Conservation (phyloP, 2,888 invertebrate genomes). For the Ornithoptera alexandrae region DNA sequence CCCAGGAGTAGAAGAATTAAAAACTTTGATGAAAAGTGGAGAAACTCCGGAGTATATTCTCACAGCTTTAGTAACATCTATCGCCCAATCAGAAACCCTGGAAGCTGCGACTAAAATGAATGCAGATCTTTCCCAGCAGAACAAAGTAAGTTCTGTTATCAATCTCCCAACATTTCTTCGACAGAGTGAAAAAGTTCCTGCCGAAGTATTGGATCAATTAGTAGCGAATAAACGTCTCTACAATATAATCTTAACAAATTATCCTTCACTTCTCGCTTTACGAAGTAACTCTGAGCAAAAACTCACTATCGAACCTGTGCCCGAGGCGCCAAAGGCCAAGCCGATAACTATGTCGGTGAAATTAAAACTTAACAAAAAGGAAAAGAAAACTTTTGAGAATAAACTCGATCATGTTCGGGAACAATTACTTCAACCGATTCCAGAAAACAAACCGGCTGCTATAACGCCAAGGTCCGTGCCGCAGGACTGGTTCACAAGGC, state of each 20-base stretch:
- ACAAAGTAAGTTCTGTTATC: slow-evolving; percentile 83
- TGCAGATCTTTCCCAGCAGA: slow-evolving; percentile 62
- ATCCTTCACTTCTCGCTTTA: slow-evolving; percentile 83
- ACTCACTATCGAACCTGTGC: slow-evolving; percentile 60
- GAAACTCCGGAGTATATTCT: slow-evolving; percentile 84
- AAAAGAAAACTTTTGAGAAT: slow-evolving; percentile 64
- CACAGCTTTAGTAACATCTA: slow-evolving; percentile 81
- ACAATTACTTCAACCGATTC: slow-evolving; percentile 68
- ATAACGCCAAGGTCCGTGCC: slow-evolving; percentile 52
- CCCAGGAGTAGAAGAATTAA: slow-evolving; percentile 83
- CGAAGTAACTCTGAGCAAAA: slow-evolving; percentile 83
- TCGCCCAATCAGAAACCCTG: slow-evolving; percentile 73
- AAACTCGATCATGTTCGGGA: slow-evolving; percentile 66
- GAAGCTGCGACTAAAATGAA: slow-evolving; percentile 72
- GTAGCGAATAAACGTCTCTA: slow-evolving; percentile 82
- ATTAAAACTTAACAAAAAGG: slow-evolving; percentile 61
- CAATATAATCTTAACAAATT: slow-evolving; percentile 85
- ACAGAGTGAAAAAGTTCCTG: slow-evolving; percentile 86
- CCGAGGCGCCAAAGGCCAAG: slow-evolving; percentile 61
- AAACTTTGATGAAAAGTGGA: slow-evolving; percentile 85
- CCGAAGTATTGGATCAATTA: slow-evolving; percentile 85
- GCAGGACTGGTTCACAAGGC: slow-evolving; percentile 71
- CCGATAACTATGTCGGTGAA: slow-evolving; percentile 84
- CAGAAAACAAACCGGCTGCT: slow-evolving; percentile 63
- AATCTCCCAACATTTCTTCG: slow-evolving; percentile 89